Evolutionary conservation across 2,113 vertebrate genomes (phyloP), one percentile per base, ranked within the genome.

Genomic region (Rhagologus leucostigma): DNA sequence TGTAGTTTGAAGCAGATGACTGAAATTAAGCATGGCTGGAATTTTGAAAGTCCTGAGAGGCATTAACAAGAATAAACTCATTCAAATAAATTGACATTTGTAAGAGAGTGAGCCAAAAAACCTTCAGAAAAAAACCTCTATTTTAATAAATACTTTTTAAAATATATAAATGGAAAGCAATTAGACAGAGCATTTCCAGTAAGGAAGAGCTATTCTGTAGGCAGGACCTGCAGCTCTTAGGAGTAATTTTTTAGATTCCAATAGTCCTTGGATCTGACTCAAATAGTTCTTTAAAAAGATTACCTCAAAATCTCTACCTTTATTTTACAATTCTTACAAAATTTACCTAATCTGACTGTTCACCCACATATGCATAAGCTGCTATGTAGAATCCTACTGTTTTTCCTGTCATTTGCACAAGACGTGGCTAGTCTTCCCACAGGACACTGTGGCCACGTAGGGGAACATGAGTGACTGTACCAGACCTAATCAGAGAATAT

Each of bases 11-110:
- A 87, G 50, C n/a, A 87, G 53, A 90, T 84, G 41, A 63, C 17
- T 49, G 46, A 81, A 85, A 78, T 82, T 55, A 86, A 76, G 56
- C 33, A 65, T 2, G 2, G 8, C 4, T 73, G 69, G 46, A 70
- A 86, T 87, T 92, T 33, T 75, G 9, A 29, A 87, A 91, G 37
- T 52, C 29, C 62, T 74, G 49, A 81, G 64, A 65, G 7, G 10
- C 22, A 39, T 79, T 91, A 81, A 52, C 12, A 90, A 80, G 97
- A 94, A 84, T 71, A 90, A 82, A 50, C n/a, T 18, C 22, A 77
- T 82, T 82, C 32, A 78, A 86, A 81, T 89, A 73, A 92, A 60
- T 81, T 10, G 41, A 22, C 16, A 47, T 64, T 81, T 85, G 24
- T 79, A 75, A 89, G 7, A 57, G 12, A 47, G 12, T 65, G 17